Evolutionary conservation across 2,888 invertebrate species (phyloP).

Genomic region (Leptogaster cylindrica): DNA sequence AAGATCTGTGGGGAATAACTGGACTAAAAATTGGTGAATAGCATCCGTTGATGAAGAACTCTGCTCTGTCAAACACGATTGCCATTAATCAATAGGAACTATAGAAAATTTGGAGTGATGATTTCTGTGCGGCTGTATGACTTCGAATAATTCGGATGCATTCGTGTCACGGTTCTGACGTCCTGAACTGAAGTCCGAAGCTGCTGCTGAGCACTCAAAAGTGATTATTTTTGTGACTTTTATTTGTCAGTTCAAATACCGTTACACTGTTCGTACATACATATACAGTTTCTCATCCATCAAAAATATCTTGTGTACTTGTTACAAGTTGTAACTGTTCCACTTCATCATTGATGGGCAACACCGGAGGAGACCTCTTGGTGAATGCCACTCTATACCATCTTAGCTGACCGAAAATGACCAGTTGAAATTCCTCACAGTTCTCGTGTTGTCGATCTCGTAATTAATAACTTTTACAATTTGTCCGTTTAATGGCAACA

Average conservation of each 20-base stretch:
- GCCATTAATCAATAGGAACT: conserved; percentile 18
- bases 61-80: not conserved
- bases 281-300: conserved; percentile 37
- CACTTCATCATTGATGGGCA: not conserved
- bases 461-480: conserved; percentile 41
- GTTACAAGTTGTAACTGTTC: conserved; percentile 22
- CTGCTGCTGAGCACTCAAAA: conserved; percentile 21
- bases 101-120: too few relatives aligned
- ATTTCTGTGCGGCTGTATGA: conserved; percentile 12
- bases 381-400: conserved; percentile 7
- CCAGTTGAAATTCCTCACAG: conserved; percentile 22
- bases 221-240: conserved; percentile 6
- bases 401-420: conserved; percentile 27
- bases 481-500: conserved; percentile 38
- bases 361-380: conserved; percentile 2
- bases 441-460: conserved; percentile 4
- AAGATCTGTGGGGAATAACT: too few relatives aligned
- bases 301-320: conserved; percentile 34
- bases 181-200: too few relatives aligned
- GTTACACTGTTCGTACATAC: conserved; percentile 35
- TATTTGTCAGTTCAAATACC: not conserved
- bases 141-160: too few relatives aligned
- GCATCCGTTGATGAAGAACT: not conserved
- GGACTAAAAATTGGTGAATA: conserved; percentile 25
- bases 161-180: too few relatives aligned